Evolutionary conservation across 37 sponge, comb jelly and placozoan genomes (phyloP), one percentile per base, ranked within the genome.

Genomic region (Axinella damicornis): DNA sequence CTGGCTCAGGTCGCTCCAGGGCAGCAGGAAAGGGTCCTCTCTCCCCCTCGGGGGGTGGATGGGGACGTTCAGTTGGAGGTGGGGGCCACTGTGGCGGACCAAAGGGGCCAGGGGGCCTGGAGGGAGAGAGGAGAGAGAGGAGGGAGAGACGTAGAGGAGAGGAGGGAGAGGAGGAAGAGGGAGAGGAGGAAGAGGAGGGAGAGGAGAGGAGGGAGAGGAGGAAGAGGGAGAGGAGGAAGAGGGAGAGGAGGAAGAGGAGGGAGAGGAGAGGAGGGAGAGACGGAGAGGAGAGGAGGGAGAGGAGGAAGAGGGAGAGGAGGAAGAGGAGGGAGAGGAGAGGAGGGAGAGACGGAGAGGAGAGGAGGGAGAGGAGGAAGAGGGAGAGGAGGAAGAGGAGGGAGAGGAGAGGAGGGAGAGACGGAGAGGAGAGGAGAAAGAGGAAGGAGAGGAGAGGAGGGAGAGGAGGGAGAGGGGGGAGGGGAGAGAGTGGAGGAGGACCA

Each of bases 1-100:
- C 17, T 17, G 59, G 34, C 59, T 82, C 83, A 32, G 37, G 46
- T 5, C 73, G 61, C 46, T 82, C 83, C 40, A 82, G 46, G 24
- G 25, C 35, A 46, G 73, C 73, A 1, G 83, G 73, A 31, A 41
- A 70, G 1, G 59, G 58, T 12, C 27, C 5, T 65, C n/a, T 78
- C 24, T 78, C 65, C 53, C 24, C 66, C 46, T 65, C 79, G 5
- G 25, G 82, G 14, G 59, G 65, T 25, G 33, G 74, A 62, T 40
- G 31, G 9, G 28, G 31, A 33, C 69, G 67, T 36, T 78, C 66
- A 21, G 20, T 58, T 46, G 46, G 4, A 55, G 58, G 53, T 2
- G 32, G 12, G 28, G 0, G 28, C 79, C 65, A 61, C 14, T 25
- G n/a, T 27, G 41, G 61, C 22, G 54, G 57, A 37, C 39, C 35